phyloP scores from a whole-genome alignment of 2,888 invertebrate genomes.

The Athripsodes cinereus region DNA sequence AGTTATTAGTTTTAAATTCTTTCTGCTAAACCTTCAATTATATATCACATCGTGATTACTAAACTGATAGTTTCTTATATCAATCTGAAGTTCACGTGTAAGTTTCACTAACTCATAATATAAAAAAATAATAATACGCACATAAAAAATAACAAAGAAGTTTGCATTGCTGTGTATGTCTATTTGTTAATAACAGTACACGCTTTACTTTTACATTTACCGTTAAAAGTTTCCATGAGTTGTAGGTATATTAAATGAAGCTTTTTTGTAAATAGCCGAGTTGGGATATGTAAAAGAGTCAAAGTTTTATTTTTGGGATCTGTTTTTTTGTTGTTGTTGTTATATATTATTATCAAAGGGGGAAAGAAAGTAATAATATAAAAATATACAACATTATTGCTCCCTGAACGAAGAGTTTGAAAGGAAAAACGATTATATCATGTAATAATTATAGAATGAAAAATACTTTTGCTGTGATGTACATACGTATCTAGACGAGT shows the following conservation, averaged over 20 bases:
- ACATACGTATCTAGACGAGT: too few relatives aligned
- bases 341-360: not conserved
- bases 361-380: not conserved
- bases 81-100: too few relatives aligned
- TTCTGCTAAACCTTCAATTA: too few relatives aligned
- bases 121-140: too few relatives aligned
- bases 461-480: too few relatives aligned
- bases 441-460: not conserved
- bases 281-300: conserved; percentile 1
- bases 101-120: too few relatives aligned
- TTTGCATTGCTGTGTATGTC: too few relatives aligned
- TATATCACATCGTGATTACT: too few relatives aligned
- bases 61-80: too few relatives aligned
- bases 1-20: too few relatives aligned
- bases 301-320: not conserved
- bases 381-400: not conserved
- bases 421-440: not conserved
- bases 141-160: too few relatives aligned
- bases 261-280: not conserved
- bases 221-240: not conserved
- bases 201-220: not conserved
- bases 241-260: not conserved
- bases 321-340: not conserved
- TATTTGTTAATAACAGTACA: too few relatives aligned
- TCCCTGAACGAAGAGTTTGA: not conserved